Base-by-base conservation (phyloP, 2,888 invertebrate genomes). In the Callosobruchus maculatus region DNA sequence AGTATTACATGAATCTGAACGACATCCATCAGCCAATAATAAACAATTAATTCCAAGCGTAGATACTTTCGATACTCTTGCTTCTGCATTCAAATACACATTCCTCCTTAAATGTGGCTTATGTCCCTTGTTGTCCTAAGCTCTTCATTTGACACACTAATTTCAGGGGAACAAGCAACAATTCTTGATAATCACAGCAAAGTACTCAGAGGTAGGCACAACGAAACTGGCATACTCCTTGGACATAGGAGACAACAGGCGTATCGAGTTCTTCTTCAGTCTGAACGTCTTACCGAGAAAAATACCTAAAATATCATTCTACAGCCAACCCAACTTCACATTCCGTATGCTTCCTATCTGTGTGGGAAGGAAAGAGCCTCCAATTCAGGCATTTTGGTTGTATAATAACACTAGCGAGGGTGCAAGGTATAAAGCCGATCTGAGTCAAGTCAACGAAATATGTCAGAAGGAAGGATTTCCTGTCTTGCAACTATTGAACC, bases 351-450 rank as follows among this genome's bases (percentile, higher is more conserved):
- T 81, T 26, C 78, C 80, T 67, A 77, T 85, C 72, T 85, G 80
- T 73, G 82, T 88, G 21, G 85, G 85, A 9, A 84, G 85, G 74
- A 81, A 77, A 71, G 80, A 83, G 67, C 83, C 85, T 1, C 79
- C 81, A 71, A 71, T 78, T 49, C 79, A 88, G 85, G 80, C 83
- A 21, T 85, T 83, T 77, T 88, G 88, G 86, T 75, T 88, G 21
- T 85, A 86, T 75, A 88, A 88, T 75, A 85, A 85, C 74, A 84
- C 85, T 0, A 77, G 75, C 31, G 75, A 80, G 2, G 71, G 78
- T 21, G 80, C 86, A 18, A 73, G 79, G 0, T 87, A 84, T 73
- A 76, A 79, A 0, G 68, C 88, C 66, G 80, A 86, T 73, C 78
- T 72, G 5, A 73, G 70, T 67, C 77, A 81, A 13, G 71, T 87